Evolutionary conservation across 2,113 vertebrate genomes (phyloP).

Genomic region (Lepisosteus oculatus): DNA sequence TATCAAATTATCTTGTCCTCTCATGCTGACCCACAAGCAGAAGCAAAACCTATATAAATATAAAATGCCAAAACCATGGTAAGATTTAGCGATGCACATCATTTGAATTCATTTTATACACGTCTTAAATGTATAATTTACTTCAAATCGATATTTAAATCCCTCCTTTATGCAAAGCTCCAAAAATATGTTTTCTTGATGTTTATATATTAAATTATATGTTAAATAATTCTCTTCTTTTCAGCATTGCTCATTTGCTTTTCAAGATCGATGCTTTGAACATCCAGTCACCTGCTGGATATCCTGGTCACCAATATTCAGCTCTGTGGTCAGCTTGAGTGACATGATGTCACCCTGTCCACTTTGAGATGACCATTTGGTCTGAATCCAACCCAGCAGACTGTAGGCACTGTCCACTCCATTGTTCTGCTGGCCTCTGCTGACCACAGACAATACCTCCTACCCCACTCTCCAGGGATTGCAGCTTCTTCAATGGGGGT

Average conservation of each 20-base stretch:
- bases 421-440: conserved; percentile 71
- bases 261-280: conserved; percentile 24
- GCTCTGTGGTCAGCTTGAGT: conserved; percentile 51
- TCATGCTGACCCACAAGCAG: too few relatives aligned
- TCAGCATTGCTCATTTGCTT: conserved; percentile 20
- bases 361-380: conserved; percentile 59
- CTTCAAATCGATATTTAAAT: too few relatives aligned
- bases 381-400: conserved; percentile 53
- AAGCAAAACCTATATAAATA: too few relatives aligned
- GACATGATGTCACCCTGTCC: conserved; percentile 37
- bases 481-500: conserved; percentile 61
- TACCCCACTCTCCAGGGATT: conserved; percentile 59
- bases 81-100: too few relatives aligned
- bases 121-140: too few relatives aligned
- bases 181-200: too few relatives aligned
- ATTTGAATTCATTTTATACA: too few relatives aligned
- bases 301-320: conserved; percentile 57
- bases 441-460: conserved; percentile 72
- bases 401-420: conserved; percentile 60
- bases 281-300: conserved; percentile 71
- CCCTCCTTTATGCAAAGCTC: too few relatives aligned
- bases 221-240: conserved; percentile 8
- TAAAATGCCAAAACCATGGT: too few relatives aligned
- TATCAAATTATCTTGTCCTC: too few relatives aligned
- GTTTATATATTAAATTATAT: too few relatives aligned